A percentile compares a stretch with the other conserved stretches of the same genome.
These are phyloP conservation scores for Callorhinus ursinus DNA, from an alignment of 2,113 vertebrate genomes.

Conservation along the genomic window DNA sequence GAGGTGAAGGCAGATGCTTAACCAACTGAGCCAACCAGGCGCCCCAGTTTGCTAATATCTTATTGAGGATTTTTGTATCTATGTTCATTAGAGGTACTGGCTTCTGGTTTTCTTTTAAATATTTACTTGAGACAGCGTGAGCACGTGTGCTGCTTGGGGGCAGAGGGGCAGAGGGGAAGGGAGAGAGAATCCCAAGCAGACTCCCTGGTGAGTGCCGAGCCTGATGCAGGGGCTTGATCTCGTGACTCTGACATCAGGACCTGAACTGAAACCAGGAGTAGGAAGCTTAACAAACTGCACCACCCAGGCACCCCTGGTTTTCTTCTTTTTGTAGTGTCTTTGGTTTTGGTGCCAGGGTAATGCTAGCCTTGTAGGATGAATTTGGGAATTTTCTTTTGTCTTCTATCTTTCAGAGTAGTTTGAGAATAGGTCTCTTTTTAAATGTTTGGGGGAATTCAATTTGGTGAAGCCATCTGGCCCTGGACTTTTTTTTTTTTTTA, in stretches of 20 bases:
- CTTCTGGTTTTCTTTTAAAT: neutral
- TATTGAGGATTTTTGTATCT: neutral
- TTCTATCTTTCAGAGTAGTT: neutral
- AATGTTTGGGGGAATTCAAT: neutral
- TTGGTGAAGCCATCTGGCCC: neutral
- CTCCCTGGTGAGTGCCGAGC: neutral
- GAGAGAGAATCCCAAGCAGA: neutral
- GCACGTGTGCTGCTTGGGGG: neutral
- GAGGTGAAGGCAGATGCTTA: too few species aligned
- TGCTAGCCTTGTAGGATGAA: neutral
- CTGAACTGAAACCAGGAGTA: neutral
- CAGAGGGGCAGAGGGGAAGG: neutral
- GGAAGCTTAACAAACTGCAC: neutral
- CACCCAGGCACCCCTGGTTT: neutral
- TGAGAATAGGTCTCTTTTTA: neutral
- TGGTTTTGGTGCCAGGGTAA: neutral
- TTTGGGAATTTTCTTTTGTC: neutral
- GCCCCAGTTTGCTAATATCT: neutral
- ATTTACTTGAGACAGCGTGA: neutral
- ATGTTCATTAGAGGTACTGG: neutral
- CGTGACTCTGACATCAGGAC: neutral
- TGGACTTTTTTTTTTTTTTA: neutral
- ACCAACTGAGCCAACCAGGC: too few species aligned
- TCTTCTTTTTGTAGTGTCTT: neutral
- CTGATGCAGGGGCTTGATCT: neutral